phyloP scores from a whole-genome alignment of 2,113 vertebrate species.

The Balaenoptera acutorostrata region DNA sequence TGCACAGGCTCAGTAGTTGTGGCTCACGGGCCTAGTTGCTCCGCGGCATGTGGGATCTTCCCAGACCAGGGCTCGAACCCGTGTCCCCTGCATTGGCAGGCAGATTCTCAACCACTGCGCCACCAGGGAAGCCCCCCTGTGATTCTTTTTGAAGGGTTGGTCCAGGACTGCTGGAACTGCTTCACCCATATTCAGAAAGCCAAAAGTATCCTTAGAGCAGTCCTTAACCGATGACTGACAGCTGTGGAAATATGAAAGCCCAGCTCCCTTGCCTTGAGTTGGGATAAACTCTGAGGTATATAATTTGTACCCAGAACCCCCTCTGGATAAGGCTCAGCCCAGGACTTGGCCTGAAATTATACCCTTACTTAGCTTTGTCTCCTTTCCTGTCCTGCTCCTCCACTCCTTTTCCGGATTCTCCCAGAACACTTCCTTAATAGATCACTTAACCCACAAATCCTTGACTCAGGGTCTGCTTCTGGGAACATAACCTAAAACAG shows the following conservation, averaged over 20 bases:
- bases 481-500: neutral
- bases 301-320: slow-evolving; percentile 22
- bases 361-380: slow-evolving; percentile 29
- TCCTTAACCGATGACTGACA: neutral
- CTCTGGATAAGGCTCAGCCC: neutral
- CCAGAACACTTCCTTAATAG: slow-evolving; percentile 36
- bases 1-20: too few relatives aligned
- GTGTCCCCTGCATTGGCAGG: too few relatives aligned
- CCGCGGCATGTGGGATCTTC: too few relatives aligned
- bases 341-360: slow-evolving; percentile 46
- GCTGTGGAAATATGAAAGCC: neutral
- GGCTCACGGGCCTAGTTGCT: too few relatives aligned
- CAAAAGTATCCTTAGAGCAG: neutral
- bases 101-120: too few relatives aligned
- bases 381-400: neutral
- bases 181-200: neutral
- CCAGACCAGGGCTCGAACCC: too few relatives aligned
- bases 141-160: neutral
- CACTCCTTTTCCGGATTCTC: neutral
- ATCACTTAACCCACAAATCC: slow-evolving; percentile 11
- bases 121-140: too few relatives aligned
- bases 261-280: neutral
- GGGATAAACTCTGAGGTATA: slow-evolving; percentile 23
- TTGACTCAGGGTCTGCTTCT: slow-evolving; percentile 51
- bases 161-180: neutral